Percentiles rank a stretch among this genome's conserved stretches.
These are phyloP conservation scores for Drosophila serrata DNA, from an alignment of 1,140 invertebrate genomes.

Conservation along the genomic window DNA sequence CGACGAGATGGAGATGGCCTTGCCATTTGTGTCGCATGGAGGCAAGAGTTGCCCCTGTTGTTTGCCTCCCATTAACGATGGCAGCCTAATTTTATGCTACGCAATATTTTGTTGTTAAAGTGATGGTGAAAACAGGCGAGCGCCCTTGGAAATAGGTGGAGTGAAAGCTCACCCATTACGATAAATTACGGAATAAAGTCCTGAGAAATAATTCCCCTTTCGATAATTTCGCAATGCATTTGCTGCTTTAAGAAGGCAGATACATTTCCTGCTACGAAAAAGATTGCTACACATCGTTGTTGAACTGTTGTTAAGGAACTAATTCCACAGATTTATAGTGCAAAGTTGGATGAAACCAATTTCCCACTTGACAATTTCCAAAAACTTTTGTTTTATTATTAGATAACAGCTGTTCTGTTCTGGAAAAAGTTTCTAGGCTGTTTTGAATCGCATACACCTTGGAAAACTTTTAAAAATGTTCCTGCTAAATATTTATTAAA, in stretches of 20 bases:
- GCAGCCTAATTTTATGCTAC: constrained; percentile 71
- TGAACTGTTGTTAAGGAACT: background rate
- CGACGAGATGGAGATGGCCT: constrained; percentile 10
- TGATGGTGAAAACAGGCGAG: constrained; percentile 22
- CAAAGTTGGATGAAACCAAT: background rate
- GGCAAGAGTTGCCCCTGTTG: constrained; percentile 26
- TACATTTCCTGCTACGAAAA: background rate
- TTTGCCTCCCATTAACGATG: constrained; percentile 50
- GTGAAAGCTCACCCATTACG: background rate
- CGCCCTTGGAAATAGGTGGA: constrained; percentile 9
- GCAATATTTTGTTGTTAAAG: constrained; percentile 58
- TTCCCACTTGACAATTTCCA: background rate
- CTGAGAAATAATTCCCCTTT: constrained; percentile 8
- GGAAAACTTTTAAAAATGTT: background rate
- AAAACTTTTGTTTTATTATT: too few relatives aligned
- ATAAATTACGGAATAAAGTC: constrained; percentile 17
- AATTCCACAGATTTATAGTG: background rate
- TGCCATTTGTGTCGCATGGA: constrained; percentile 30
- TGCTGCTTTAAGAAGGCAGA: background rate
- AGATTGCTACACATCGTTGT: background rate
- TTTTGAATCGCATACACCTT: too few relatives aligned
- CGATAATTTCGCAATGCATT: constrained; percentile 2
- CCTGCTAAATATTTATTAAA: background rate
- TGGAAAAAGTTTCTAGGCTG: too few relatives aligned
- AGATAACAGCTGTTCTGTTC: too few relatives aligned